Percentiles rank a stretch among this genome's conserved stretches.
Evolutionary conservation across 2,797 vertebrate species (phyloP).

Genomic region (Lagodon rhomboides): DNA sequence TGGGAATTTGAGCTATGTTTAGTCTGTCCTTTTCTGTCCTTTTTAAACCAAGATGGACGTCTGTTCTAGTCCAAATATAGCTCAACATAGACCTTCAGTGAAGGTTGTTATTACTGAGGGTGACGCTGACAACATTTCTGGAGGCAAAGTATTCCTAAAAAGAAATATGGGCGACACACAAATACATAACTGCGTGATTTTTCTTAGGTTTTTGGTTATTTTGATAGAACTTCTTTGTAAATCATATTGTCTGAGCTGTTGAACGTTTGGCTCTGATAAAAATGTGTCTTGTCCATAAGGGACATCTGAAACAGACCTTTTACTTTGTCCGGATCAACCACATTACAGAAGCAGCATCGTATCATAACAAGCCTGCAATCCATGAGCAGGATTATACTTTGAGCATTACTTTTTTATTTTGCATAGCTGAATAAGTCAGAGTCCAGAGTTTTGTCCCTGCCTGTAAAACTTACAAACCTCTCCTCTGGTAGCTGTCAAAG

Average conservation of each 20-base stretch:
- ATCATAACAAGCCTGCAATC: constrained; percentile 9
- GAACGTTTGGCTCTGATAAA: background rate
- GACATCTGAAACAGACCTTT: constrained; percentile 4
- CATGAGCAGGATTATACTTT: background rate
- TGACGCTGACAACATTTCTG: no score
- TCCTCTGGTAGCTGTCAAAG: constrained; percentile 36
- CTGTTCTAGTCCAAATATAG: no score
- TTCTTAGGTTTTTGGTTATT: no score
- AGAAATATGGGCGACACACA: no score
- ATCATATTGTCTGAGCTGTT: background rate
- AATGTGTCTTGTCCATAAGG: background rate
- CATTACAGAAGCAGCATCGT: constrained; percentile 1
- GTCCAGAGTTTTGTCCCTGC: constrained; percentile 25
- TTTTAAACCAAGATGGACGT: no score
- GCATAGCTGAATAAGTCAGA: constrained; percentile 8
- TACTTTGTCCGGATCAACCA: constrained; percentile 7
- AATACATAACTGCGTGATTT: no score
- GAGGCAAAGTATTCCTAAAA: no score
- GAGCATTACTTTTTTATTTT: constrained; percentile 3
- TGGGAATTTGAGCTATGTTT: no score
- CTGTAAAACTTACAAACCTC: constrained; percentile 26
- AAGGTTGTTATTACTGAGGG: no score
- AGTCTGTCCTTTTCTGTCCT: no score
- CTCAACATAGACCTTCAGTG: no score
- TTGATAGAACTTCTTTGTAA: no score